Evolutionary conservation across 2,888 invertebrate species (phyloP).

Genomic region (Meteorus colon): DNA sequence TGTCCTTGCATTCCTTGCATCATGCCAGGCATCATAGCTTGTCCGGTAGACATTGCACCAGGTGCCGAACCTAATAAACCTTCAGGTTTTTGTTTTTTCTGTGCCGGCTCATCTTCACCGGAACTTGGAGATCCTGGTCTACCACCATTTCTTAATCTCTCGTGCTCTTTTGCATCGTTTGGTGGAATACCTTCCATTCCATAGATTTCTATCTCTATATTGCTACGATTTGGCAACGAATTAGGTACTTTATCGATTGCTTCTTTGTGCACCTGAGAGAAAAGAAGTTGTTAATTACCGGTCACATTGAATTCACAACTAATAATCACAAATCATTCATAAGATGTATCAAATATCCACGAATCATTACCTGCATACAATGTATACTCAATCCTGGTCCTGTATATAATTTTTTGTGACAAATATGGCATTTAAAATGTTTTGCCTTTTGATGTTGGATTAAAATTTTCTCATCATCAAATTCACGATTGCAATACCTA

Average conservation of each 20-base stretch:
- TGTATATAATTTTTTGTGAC: slow-evolving; percentile 99
- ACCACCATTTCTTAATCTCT: slow-evolving; percentile 85
- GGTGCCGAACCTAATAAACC: slow-evolving; percentile 80
- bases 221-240: slow-evolving; percentile 96
- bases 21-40: slow-evolving; percentile 81
- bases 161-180: slow-evolving; percentile 95
- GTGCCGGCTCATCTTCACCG: slow-evolving; percentile 88
- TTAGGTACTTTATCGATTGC: slow-evolving; percentile 99
- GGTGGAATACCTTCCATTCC: slow-evolving; percentile 99
- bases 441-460: slow-evolving; percentile 99
- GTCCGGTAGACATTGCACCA: slow-evolving; percentile 78
- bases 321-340: background rate
- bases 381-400: slow-evolving; percentile 99
- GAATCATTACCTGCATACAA: slow-evolving; percentile 92
- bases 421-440: slow-evolving; percentile 99
- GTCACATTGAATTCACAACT: too few relatives aligned
- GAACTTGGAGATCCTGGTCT: slow-evolving; percentile 85
- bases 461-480: slow-evolving; percentile 99
- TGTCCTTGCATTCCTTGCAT: slow-evolving; percentile 75
- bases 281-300: background rate
- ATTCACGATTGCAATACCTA: slow-evolving; percentile 99
- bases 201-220: slow-evolving; percentile 99
- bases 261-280: slow-evolving; percentile 94
- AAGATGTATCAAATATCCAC: background rate
- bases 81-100: slow-evolving; percentile 83